These are phyloP conservation scores for Hoplodrina blanda DNA, from an alignment of 2,888 invertebrate species.

Conservation along the genomic window DNA sequence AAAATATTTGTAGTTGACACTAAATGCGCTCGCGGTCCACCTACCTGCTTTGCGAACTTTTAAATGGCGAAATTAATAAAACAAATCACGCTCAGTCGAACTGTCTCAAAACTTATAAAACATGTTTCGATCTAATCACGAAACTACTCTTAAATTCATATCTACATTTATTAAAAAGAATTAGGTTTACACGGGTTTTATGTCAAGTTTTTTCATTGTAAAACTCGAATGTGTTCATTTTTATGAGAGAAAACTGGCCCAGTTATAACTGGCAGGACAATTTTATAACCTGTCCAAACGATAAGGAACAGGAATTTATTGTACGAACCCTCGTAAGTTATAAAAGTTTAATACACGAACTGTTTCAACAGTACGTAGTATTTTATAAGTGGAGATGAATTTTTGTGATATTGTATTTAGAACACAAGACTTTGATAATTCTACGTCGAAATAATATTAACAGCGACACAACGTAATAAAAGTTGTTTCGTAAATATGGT, in stretches of 20 bases:
- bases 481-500: constrained; percentile 12
- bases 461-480: constrained; percentile 20
- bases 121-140: constrained; percentile 19
- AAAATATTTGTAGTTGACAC: constrained; percentile 65
- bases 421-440: background rate
- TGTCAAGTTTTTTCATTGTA: constrained; percentile 7
- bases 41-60: constrained; percentile 75
- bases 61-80: constrained; percentile 63
- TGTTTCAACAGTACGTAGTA: background rate
- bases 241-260: constrained; percentile 42
- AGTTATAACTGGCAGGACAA: constrained; percentile 39
- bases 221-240: constrained; percentile 10
- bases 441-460: constrained; percentile 20
- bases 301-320: constrained; percentile 6
- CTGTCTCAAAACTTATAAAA: constrained; percentile 31
- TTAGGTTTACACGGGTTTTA: background rate
- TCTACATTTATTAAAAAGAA: background rate
- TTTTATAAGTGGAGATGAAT: constrained; percentile 1
- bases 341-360: background rate
- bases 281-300: constrained; percentile 32
- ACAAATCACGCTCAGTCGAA: constrained; percentile 51
- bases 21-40: constrained; percentile 68
- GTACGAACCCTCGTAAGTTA: background rate
- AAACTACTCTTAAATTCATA: constrained; percentile 2
- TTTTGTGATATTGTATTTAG: background rate